These are phyloP conservation scores for Mastomys natalensis DNA, from an alignment of 2,113 vertebrate species.

Conservation along the genomic window DNA sequence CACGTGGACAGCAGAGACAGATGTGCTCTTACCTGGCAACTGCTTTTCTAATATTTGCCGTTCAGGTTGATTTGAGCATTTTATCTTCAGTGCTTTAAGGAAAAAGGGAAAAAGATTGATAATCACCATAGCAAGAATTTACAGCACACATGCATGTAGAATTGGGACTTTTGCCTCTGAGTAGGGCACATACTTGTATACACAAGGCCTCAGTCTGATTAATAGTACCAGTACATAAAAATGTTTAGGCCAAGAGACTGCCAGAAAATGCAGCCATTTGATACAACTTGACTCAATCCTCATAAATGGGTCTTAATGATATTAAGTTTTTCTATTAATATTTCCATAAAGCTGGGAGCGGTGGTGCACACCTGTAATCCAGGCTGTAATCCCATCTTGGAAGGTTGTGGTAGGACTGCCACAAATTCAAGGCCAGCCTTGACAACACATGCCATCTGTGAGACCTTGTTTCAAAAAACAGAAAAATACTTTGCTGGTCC, in stretches of 20 bases:
- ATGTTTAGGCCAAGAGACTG: rapidly evolving
- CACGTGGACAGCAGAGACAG: rapidly evolving
- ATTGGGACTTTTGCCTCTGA: not conserved
- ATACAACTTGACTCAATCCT: not conserved
- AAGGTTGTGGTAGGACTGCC: not conserved
- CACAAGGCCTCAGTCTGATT: too few species aligned
- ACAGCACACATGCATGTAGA: not conserved
- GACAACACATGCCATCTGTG: not conserved
- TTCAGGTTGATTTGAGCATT: conserved; percentile 89
- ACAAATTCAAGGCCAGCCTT: not conserved
- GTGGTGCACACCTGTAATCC: not conserved
- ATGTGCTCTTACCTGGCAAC: conserved; percentile 91
- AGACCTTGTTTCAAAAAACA: not conserved
- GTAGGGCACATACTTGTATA: not conserved
- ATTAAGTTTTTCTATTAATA: not conserved
- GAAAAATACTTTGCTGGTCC: not conserved
- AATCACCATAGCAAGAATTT: not conserved
- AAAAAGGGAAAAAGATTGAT: not conserved
- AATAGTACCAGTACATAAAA: not conserved
- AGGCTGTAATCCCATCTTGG: not conserved
- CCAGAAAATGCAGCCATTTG: not conserved
- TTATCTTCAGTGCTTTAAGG: conserved; percentile 91
- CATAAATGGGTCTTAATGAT: not conserved
- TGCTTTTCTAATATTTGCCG: conserved; percentile 91
- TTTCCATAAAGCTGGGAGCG: not conserved